These are phyloP conservation scores for Drosophila lacicola DNA, from an alignment of 2,888 invertebrate genomes.

Conservation along the genomic window DNA sequence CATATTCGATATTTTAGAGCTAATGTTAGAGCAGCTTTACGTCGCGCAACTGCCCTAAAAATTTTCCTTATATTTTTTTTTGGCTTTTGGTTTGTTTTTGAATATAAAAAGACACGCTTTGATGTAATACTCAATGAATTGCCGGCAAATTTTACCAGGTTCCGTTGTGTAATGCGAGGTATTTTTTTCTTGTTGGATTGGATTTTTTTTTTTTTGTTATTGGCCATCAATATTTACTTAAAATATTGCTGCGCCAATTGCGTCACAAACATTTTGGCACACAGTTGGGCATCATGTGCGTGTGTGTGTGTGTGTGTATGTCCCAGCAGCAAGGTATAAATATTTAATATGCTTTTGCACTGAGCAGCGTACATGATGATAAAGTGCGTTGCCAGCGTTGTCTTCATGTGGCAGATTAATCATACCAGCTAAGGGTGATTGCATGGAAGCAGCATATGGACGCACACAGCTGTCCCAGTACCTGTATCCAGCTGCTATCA, in stretches of 20 bases:
- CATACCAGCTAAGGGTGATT: constrained; percentile 39
- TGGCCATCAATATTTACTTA: constrained; percentile 65
- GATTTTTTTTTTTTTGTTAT: constrained; percentile 22
- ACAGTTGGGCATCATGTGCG: constrained; percentile 3
- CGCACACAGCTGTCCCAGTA: constrained; percentile 42
- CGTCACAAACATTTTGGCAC: constrained; percentile 43
- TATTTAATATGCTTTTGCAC: constrained; percentile 68
- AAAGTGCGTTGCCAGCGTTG: constrained; percentile 61
- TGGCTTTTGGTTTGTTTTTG: not conserved
- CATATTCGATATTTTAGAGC: no score
- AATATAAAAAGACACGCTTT: constrained; percentile 24
- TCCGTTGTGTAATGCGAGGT: constrained; percentile 5
- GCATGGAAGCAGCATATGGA: constrained; percentile 7
- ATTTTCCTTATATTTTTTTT: not conserved
- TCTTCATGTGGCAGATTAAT: constrained; percentile 73
- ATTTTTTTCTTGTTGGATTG: not conserved
- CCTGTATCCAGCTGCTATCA: constrained; percentile 44
- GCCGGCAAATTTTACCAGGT: constrained; percentile 38
- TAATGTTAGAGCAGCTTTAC: not conserved
- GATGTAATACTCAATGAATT: constrained; percentile 38
- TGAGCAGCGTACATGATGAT: constrained; percentile 57
- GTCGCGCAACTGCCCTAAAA: not conserved
- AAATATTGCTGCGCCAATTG: constrained; percentile 65
- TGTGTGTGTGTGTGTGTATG: not conserved
- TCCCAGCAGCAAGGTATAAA: constrained; percentile 57